Evolutionary conservation across 2,113 vertebrate genomes (phyloP).

Genomic region (Amblyopsis rosae): DNA sequence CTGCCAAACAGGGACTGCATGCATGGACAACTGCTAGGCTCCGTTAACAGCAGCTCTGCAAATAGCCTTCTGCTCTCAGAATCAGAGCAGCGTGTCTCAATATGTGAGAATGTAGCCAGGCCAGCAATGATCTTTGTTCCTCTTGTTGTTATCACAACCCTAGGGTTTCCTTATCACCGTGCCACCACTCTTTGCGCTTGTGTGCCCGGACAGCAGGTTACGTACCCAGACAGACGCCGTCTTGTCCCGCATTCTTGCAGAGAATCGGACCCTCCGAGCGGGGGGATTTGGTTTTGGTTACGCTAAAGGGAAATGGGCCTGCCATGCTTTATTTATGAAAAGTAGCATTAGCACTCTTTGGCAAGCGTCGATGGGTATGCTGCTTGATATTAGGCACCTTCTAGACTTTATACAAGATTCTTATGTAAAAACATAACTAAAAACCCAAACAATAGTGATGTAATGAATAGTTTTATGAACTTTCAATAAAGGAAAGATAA

Average conservation of each 20-base stretch:
- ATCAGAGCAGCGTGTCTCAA: not conserved
- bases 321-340: slow-evolving; percentile 46
- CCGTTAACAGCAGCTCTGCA: too few species aligned
- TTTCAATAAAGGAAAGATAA: too few species aligned
- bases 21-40: not conserved
- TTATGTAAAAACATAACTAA: not conserved
- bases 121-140: slow-evolving; percentile 65
- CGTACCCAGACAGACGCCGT: slow-evolving; percentile 71
- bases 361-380: slow-evolving; percentile 30
- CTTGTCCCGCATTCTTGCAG: slow-evolving; percentile 74
- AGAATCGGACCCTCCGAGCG: slow-evolving; percentile 55
- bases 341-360: slow-evolving; percentile 48
- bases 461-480: not conserved
- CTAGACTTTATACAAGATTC: slow-evolving; percentile 19
- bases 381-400: slow-evolving; percentile 25
- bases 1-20: not conserved
- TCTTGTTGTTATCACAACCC: slow-evolving; percentile 64
- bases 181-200: slow-evolving; percentile 48
- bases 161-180: slow-evolving; percentile 72
- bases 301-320: slow-evolving; percentile 51
- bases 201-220: slow-evolving; percentile 52
- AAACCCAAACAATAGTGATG: not conserved
- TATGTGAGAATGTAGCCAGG: slow-evolving; percentile 22
- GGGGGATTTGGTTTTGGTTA: slow-evolving; percentile 62
- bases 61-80: slow-evolving; percentile 9